Conservation (phyloP, 2,797 vertebrate species). For the Crenuchus spilurus region DNA sequence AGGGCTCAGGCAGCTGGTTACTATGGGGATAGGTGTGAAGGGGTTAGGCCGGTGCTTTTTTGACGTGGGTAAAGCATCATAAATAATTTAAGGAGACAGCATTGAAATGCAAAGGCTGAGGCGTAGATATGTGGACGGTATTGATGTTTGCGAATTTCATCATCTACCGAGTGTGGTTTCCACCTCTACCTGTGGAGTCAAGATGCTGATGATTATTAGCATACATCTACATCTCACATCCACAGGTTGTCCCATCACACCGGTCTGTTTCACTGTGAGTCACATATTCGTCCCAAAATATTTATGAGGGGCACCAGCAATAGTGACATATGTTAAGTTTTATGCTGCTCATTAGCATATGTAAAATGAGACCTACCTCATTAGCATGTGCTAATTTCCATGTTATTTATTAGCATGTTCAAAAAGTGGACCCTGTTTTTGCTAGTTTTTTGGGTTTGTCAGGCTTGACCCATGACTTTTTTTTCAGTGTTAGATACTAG, state of each 20-base stretch:
- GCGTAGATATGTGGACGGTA: conserved; percentile 76
- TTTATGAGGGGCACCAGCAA: no score
- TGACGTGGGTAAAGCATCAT: conserved; percentile 81
- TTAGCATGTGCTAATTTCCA: neutral
- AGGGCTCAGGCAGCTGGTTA: conserved; percentile 65
- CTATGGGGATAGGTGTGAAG: conserved; percentile 76
- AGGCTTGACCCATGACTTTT: neutral
- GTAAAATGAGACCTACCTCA: no score
- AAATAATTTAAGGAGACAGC: conserved; percentile 81
- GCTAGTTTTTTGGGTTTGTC: neutral
- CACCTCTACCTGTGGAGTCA: conserved; percentile 43
- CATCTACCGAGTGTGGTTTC: conserved; percentile 70
- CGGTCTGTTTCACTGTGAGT: conserved; percentile 19
- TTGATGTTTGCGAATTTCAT: conserved; percentile 82
- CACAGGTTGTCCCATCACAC: neutral
- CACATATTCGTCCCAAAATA: no score
- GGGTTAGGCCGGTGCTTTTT: conserved; percentile 65
- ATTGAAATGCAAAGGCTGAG: conserved; percentile 84
- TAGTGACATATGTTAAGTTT: no score
- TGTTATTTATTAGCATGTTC: neutral
- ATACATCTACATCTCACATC: neutral
- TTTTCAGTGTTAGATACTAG: neutral
- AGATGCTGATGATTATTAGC: conserved; percentile 13
- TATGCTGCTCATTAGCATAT: no score
- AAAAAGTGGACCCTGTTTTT: neutral